Conservation (phyloP, 2,888 invertebrate species). For the Melanostoma scalare region DNA sequence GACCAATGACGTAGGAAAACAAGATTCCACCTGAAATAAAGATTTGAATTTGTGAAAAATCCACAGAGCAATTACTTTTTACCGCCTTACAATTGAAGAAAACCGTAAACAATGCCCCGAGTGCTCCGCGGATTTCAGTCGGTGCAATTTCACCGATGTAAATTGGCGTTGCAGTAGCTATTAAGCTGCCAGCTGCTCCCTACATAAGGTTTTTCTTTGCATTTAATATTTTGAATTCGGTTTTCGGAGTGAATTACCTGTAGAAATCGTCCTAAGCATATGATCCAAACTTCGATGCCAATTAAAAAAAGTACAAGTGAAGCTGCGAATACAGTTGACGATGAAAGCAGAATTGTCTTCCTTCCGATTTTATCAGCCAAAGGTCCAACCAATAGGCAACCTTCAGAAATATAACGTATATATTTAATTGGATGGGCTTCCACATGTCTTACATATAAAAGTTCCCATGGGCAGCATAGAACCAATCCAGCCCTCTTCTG, state of each 20-base stretch:
- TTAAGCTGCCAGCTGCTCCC: constrained; percentile 87
- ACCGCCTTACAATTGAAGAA: constrained; percentile 84
- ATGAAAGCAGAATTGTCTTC: constrained; percentile 86
- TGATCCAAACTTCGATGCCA: constrained; percentile 84
- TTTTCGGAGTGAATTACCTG: constrained; percentile 73
- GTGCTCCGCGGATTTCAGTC: constrained; percentile 89
- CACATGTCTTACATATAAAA: constrained; percentile 83
- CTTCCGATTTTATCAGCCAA: constrained; percentile 87
- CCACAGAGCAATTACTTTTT: constrained; percentile 28
- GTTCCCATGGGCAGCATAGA: constrained; percentile 88
- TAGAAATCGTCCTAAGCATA: constrained; percentile 82
- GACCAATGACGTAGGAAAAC: constrained; percentile 88
- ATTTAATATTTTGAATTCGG: background rate
- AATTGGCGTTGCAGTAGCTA: constrained; percentile 90
- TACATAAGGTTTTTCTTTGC: constrained; percentile 2
- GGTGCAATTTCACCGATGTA: constrained; percentile 94
- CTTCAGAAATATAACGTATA: constrained; percentile 78
- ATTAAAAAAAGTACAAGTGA: constrained; percentile 88
- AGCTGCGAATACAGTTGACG: constrained; percentile 86
- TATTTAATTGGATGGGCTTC: background rate
- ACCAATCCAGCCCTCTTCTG: constrained; percentile 88
- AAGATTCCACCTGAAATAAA: constrained; percentile 84
- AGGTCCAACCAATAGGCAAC: constrained; percentile 87
- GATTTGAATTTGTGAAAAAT: background rate
- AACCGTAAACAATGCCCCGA: constrained; percentile 90